Evolutionary conservation across 2,797 vertebrate genomes (phyloP).

Genomic region (Cuculus canorus): DNA sequence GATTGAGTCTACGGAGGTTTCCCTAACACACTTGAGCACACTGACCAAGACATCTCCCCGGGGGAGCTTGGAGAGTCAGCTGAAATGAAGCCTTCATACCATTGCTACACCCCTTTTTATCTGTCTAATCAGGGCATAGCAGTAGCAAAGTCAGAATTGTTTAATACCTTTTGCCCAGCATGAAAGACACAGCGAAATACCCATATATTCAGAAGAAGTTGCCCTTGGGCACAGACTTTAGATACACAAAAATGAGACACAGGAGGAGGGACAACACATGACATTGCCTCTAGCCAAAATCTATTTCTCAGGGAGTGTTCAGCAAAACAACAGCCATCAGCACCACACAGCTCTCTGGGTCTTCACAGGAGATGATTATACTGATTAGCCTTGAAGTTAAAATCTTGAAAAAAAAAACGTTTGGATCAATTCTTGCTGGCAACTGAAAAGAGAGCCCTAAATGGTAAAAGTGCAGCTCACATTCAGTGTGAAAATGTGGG

Average conservation of each 20-base stretch:
- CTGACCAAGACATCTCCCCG: background rate
- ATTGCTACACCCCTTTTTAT: background rate
- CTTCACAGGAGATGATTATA: background rate
- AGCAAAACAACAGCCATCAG: slow-evolving; percentile 35
- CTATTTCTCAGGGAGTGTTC: slow-evolving; percentile 35
- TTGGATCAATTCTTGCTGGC: slow-evolving; percentile 39
- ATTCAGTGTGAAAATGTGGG: slow-evolving; percentile 37
- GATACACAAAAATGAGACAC: slow-evolving; percentile 8
- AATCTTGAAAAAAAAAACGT: background rate
- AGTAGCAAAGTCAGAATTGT: background rate
- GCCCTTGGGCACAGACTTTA: slow-evolving; percentile 8
- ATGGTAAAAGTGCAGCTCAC: slow-evolving; percentile 45
- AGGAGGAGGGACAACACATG: background rate
- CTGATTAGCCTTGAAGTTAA: slow-evolving; percentile 33
- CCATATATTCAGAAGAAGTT: background rate
- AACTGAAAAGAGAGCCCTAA: slow-evolving; percentile 17
- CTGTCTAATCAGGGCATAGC: background rate
- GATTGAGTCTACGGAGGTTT: background rate
- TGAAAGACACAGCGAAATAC: background rate
- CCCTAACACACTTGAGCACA: background rate
- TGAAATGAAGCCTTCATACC: background rate
- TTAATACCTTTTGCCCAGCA: slow-evolving; percentile 1
- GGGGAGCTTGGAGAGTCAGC: background rate
- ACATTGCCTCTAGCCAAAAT: slow-evolving; percentile 36
- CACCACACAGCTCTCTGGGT: background rate